These are phyloP conservation scores for Synaphobranchus kaupii DNA, from an alignment of 2,797 vertebrate species.

Conservation along the genomic window DNA sequence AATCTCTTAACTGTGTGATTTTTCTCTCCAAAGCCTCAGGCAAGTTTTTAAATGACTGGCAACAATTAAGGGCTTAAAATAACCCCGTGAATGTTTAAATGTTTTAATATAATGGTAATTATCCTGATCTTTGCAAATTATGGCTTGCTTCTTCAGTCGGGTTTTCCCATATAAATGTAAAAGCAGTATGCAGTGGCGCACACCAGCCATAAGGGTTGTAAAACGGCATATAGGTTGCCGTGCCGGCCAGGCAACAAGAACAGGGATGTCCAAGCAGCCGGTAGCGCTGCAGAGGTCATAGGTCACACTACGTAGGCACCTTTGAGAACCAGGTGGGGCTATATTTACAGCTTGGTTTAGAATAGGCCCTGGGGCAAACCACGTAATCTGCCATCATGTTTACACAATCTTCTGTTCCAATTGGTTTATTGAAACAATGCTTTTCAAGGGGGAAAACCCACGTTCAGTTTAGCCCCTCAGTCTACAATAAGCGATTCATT, in stretches of 20 bases:
- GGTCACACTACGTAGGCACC: too few species aligned
- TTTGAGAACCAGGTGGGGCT: too few species aligned
- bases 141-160: neutral
- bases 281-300: too few species aligned
- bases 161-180: neutral
- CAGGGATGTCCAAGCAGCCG: too few species aligned
- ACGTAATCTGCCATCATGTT: neutral
- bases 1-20: neutral
- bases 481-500: constrained; percentile 38
- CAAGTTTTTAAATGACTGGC: neutral
- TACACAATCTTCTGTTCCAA: constrained; percentile 22
- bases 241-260: too few species aligned
- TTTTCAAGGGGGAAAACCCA: constrained; percentile 38
- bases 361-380: neutral
- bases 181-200: neutral
- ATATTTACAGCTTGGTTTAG: neutral
- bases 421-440: constrained; percentile 34
- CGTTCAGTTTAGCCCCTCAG: constrained; percentile 42
- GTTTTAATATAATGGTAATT: constrained; percentile 6
- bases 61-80: constrained; percentile 12
- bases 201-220: neutral
- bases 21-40: neutral
- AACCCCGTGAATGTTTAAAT: constrained; percentile 8
- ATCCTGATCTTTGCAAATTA: neutral
- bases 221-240: neutral